Evolutionary conservation across 2,888 invertebrate species (phyloP), one percentile per base, ranked within the genome.

Genomic region (Congeria kusceri): DNA sequence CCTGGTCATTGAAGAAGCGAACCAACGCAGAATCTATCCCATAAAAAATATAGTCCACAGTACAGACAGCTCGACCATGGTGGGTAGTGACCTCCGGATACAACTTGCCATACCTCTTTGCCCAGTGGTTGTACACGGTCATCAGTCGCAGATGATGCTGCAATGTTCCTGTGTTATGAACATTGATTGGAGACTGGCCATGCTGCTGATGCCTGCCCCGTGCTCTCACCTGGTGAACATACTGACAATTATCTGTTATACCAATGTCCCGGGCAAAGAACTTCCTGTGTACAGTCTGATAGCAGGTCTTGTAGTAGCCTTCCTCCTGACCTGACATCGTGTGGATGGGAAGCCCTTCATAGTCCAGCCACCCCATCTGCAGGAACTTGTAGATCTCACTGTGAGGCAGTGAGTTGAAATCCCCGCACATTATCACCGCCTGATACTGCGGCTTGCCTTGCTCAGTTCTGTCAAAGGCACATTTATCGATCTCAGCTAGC

Each of bases 21-120:
- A 76, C 74, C 11, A 79, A 57, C 23, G 79, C 84, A 23, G 70
- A 66, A 1, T 63, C 23, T 18, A 89, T 86, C 27, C 90, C 89
- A 83, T 96, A 97, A 93, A 98, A 97, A 78, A 99, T 97, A 91
- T 98, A 98, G 94, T 99, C 98, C 0, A 98, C 98, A 0, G 88
- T 89, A 56, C 86, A 86, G 7, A 84, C 85, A 7, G 96, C 96
- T 67, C 96, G 93, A 96, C 97, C 97, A 67, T 98, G 98, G 92
- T 95, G 95, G 0, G 98, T 97, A 5, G 97, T 96, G 0, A 96
- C 96, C 90, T 96, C 96, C 0, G 69, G 74, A 59, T 94, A 92
- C 1, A 94, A 94, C 23, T 94, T 91, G 0, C 75, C 72, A 11
- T 76, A 64, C 9, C 85, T 75, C 47, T 87, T 87, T 72, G 80